Percentiles rank a stretch among this genome's conserved stretches.
These are phyloP conservation scores for Julus scandinavius DNA, from an alignment of 2,888 invertebrate species.

Conservation along the genomic window DNA sequence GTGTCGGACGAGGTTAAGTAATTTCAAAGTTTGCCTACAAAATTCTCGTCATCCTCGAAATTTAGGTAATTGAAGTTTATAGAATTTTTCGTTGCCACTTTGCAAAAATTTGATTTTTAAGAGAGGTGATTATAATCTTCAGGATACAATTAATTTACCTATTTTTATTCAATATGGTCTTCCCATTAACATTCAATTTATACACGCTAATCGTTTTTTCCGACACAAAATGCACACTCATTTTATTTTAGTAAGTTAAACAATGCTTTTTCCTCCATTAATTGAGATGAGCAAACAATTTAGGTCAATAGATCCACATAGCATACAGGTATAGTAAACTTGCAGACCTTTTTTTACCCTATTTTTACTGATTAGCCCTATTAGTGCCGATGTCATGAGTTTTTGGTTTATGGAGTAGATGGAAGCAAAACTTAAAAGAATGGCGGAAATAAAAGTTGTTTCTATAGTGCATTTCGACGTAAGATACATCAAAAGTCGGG, in stretches of 20 bases:
- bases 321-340: background rate
- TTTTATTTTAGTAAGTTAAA: slow-evolving; percentile 29
- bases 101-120: background rate
- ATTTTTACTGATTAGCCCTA: slow-evolving; percentile 15
- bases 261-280: slow-evolving; percentile 32
- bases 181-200: slow-evolving; percentile 32
- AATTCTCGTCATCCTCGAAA: background rate
- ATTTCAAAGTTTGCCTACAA: background rate
- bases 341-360: background rate
- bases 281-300: slow-evolving; percentile 37
- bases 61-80: background rate
- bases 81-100: background rate
- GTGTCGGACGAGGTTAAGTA: too few species aligned
- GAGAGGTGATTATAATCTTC: background rate
- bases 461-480: background rate
- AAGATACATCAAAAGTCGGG: background rate
- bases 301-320: background rate
- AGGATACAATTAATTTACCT: background rate
- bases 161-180: background rate
- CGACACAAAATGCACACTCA: slow-evolving; percentile 18
- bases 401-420: slow-evolving; percentile 31
- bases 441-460: background rate
- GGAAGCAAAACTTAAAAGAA: background rate
- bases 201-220: background rate
- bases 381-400: slow-evolving; percentile 34